Evolutionary conservation across 2,888 invertebrate genomes (phyloP), one percentile per base, ranked within the genome.

Genomic region (Corythucha ciliata): DNA sequence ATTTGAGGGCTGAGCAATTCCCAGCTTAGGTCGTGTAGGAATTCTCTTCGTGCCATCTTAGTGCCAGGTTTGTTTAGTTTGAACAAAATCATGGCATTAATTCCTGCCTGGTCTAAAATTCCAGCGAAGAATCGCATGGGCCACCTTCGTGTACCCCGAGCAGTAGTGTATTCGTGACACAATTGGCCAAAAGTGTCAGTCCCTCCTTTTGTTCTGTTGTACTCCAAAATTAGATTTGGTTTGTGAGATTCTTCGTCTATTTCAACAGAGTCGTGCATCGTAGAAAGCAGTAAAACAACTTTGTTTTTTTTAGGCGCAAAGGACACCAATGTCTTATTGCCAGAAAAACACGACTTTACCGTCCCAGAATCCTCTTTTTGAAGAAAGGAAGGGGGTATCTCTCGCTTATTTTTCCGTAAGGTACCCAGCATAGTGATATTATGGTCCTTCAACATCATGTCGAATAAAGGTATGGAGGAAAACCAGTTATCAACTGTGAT

Each of bases 321-420:
- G 2, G 62, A 64, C 4, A 63, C 61, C 33, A 61, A 55, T 32
- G 60, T 63, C 20, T 46, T 45, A 24, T 62, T 48, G 24, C 58
- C 46, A 42, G 62, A 59, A 56, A 61, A 62, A 10, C 60, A 62
- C 57, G 63, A 63, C n/a, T 61, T 32, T 14, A 59, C 57, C 10
- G 61, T 56, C 48, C 57, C 57, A 39, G 55, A 54, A 29, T 47
- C 25, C 57, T 57, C 57, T 34, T 53, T 56, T 18, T 57, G 56
- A 20, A 60, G 50, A 56, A 67, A 64, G 46, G 60, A 61, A 48
- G 45, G 18, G 18, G 65, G 65, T 47, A 65, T 57, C 52, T 63
- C 61, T 39, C 54, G 46, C 57, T 64, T 65, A 52, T 64, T 59
- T 32, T 54, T 55, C 12, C 47, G 27, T 24, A 60, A 29, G n/a